Conservation (phyloP, 2,113 vertebrate genomes). For the Platichthys flesus region DNA sequence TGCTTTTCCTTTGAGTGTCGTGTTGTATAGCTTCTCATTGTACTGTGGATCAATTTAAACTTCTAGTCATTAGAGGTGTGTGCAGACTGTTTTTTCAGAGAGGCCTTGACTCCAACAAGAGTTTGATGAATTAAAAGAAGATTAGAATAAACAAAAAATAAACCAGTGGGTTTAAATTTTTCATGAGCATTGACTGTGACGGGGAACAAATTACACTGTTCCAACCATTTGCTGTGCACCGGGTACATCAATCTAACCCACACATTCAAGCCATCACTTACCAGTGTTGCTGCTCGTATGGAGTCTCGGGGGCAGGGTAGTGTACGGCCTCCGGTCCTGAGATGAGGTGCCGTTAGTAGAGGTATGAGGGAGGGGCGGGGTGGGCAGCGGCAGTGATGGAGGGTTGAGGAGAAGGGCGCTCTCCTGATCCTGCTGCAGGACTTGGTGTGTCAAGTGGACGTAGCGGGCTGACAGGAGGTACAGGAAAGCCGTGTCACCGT, state of each 20-base stretch:
- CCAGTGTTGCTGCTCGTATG: slow-evolving; percentile 64
- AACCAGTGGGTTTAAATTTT: too few species aligned
- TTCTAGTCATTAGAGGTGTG: too few species aligned
- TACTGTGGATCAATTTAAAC: too few species aligned
- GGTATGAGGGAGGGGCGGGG: slow-evolving; percentile 12
- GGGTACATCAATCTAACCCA: not conserved
- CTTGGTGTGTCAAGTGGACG: slow-evolving; percentile 77
- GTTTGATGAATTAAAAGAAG: too few species aligned
- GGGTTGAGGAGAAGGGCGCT: slow-evolving; percentile 66
- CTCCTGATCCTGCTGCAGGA: slow-evolving; percentile 85
- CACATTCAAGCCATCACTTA: slow-evolving; percentile 42
- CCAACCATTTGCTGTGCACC: not conserved
- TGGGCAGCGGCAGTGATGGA: slow-evolving; percentile 22
- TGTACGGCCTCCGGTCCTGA: slow-evolving; percentile 66
- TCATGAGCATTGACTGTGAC: not conserved
- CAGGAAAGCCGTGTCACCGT: slow-evolving; percentile 89
- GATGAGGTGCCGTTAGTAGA: slow-evolving; percentile 44
- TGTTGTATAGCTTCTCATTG: too few species aligned
- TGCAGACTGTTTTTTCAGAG: too few species aligned
- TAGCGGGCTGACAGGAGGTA: slow-evolving; percentile 87
- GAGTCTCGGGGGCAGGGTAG: slow-evolving; percentile 78
- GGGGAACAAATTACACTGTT: not conserved
- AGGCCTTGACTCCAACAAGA: too few species aligned
- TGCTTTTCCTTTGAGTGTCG: too few species aligned
- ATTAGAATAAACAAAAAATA: too few species aligned